Base-by-base conservation (phyloP, 2,888 invertebrate species). In the Mystacides longicornis region DNA sequence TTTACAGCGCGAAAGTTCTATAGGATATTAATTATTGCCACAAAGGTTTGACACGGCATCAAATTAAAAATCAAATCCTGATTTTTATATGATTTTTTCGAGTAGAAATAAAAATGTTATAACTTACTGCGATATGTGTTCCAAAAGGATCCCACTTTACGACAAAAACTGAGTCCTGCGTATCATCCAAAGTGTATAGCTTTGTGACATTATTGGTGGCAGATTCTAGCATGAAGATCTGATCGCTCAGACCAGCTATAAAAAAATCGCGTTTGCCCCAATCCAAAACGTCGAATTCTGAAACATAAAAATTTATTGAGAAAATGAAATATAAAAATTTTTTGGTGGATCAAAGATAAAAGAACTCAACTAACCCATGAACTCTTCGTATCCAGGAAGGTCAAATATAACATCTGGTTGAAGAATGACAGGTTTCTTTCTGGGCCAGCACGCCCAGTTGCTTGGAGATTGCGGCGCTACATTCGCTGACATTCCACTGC, bases 321-420 rank as follows among this genome's bases (percentile, higher is more conserved):
- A 45, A 45, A 43, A n/a, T 16, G 16, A 43, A n/a, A 43, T 43
- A 43, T 43, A 43, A 5, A 43, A n/a, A 43, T 5, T 43, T 43
- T 11, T 43, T 11, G 16, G 4, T 11, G 7, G 43, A 43, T 43
- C 7, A 11, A 7, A 27, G n/a, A n/a, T n/a, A n/a, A 54, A n/a
- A n/a, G n/a, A n/a, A n/a, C n/a, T n/a, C n/a, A n/a, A n/a, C 57
- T 57, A 43, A 63, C 63, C 56, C 55, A 63, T 60, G 33, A 53
- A 45, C 42, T 54, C 58, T 20, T 60, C 46, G 57, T 59, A 57
- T 60, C 60, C 60, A 1, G 67, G 66, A 58, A 67, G 60, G 54
- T 67, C 67, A 37, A 67, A 59, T 23, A 65, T 58, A 14, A 61
- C 58, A 11, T 59, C 60, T 2, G 66, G 65, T 20, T 58, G 49